These are phyloP conservation scores for Liodrosophila aerea DNA, from an alignment of 2,888 invertebrate species.

Conservation along the genomic window DNA sequence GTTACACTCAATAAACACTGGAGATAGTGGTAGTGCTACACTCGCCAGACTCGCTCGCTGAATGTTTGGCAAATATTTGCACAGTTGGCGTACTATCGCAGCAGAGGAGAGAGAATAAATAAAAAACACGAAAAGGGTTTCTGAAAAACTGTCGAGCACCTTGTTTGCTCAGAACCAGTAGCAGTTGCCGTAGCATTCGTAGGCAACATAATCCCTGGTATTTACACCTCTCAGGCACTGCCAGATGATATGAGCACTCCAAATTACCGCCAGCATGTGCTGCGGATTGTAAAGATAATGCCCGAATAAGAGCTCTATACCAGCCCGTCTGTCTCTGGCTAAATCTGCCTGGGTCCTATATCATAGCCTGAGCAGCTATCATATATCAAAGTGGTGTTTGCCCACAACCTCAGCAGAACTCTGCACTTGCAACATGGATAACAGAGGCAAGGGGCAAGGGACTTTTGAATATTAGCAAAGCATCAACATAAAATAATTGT, in stretches of 20 bases:
- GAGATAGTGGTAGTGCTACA: constrained; percentile 22
- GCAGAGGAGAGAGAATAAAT: constrained; percentile 4
- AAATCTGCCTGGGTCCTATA: background rate
- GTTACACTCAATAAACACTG: constrained; percentile 70
- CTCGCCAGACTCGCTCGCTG: constrained; percentile 8
- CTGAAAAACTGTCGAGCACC: constrained; percentile 19
- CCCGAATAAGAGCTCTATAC: constrained; percentile 13
- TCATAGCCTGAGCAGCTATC: background rate
- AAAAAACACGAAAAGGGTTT: constrained; percentile 25
- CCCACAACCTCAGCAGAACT: too few species aligned
- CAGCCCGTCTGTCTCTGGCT: background rate
- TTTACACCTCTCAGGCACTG: constrained; percentile 56
- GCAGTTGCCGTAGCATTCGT: constrained; percentile 38
- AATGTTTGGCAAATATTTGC: constrained; percentile 62
- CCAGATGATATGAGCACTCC: constrained; percentile 6
- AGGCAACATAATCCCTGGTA: constrained; percentile 62
- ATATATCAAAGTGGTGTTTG: background rate
- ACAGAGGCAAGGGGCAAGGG: too few species aligned
- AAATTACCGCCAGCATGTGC: background rate
- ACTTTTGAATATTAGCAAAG: too few species aligned
- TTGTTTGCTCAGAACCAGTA: constrained; percentile 57
- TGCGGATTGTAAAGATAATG: constrained; percentile 31
- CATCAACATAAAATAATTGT: too few species aligned
- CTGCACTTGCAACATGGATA: too few species aligned
- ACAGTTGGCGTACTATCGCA: constrained; percentile 39